These are phyloP conservation scores for Spatulosminthurus flaviceps DNA, from an alignment of 2,888 invertebrate genomes.

Conservation along the genomic window DNA sequence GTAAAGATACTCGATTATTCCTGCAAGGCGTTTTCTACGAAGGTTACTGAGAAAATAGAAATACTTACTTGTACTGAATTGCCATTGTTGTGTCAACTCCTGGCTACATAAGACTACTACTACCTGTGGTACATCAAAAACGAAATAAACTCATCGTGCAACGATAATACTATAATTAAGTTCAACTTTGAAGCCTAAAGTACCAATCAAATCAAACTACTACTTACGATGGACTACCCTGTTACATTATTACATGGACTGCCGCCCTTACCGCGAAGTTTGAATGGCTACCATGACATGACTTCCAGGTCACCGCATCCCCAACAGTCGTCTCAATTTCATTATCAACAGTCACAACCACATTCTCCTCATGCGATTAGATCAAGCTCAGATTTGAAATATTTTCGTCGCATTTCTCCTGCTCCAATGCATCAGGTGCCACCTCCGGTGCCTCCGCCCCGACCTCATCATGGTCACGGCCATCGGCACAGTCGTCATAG, in stretches of 20 bases:
- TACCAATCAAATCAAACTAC: slow-evolving; percentile 18
- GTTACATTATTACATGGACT: slow-evolving; percentile 60
- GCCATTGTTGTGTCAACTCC: background rate
- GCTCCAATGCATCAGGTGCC: slow-evolving; percentile 49
- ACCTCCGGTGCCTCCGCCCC: slow-evolving; percentile 63
- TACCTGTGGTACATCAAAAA: slow-evolving; percentile 59
- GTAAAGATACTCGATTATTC: background rate
- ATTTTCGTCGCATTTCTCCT: slow-evolving; percentile 47
- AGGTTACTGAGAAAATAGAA: background rate
- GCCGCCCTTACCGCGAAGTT: slow-evolving; percentile 62
- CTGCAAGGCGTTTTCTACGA: background rate
- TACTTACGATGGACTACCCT: slow-evolving; percentile 42
- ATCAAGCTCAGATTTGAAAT: slow-evolving; percentile 37
- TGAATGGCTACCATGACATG: slow-evolving; percentile 42
- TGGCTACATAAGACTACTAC: too few species aligned
- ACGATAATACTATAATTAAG: slow-evolving; percentile 10
- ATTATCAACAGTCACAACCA: slow-evolving; percentile 26
- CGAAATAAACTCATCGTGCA: background rate
- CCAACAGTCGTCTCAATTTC: slow-evolving; percentile 29
- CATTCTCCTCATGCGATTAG: slow-evolving; percentile 36
- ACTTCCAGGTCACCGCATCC: slow-evolving; percentile 25
- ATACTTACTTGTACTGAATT: background rate
- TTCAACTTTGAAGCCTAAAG: slow-evolving; percentile 8
- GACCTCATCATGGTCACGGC: slow-evolving; percentile 58
- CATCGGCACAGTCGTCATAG: slow-evolving; percentile 44